phyloP scores from a whole-genome alignment of 2,113 vertebrate genomes.

The Anhinga anhinga region DNA sequence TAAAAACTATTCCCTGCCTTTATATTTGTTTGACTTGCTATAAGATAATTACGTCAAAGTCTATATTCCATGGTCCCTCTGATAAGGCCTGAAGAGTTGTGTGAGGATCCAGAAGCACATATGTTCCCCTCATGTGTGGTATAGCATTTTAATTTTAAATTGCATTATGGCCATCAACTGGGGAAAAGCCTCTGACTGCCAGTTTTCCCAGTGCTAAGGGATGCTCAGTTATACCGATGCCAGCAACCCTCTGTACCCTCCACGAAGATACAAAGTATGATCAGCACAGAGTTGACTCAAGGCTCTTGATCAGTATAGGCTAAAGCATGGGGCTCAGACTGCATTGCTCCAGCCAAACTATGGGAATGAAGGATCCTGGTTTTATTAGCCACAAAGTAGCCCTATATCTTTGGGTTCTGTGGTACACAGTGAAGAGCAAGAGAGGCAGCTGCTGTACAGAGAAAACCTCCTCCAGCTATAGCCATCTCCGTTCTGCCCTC shows the following conservation, averaged over 20 bases:
- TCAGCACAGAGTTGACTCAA: not conserved
- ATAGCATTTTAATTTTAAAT: not conserved
- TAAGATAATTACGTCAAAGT: not conserved
- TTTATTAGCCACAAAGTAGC: not conserved
- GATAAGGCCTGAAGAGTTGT: not conserved
- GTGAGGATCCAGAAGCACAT: not conserved
- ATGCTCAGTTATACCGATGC: no score
- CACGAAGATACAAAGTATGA: rapidly evolving
- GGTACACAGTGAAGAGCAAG: not conserved
- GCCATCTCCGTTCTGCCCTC: not conserved
- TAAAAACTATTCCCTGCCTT: not conserved
- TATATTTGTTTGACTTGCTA: not conserved
- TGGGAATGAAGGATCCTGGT: not conserved
- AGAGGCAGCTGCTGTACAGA: not conserved
- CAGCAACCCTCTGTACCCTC: not conserved
- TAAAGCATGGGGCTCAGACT: not conserved
- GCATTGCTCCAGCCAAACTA: not conserved
- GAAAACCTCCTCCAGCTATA: not conserved
- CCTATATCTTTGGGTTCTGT: not conserved
- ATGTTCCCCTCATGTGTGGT: rapidly evolving
- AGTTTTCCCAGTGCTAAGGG: not conserved
- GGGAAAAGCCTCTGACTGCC: not conserved
- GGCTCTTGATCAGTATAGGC: rapidly evolving
- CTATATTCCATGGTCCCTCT: not conserved
- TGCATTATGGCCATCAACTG: not conserved